Base-by-base conservation (phyloP, 2,888 invertebrate species). In the Tipula helvola region DNA sequence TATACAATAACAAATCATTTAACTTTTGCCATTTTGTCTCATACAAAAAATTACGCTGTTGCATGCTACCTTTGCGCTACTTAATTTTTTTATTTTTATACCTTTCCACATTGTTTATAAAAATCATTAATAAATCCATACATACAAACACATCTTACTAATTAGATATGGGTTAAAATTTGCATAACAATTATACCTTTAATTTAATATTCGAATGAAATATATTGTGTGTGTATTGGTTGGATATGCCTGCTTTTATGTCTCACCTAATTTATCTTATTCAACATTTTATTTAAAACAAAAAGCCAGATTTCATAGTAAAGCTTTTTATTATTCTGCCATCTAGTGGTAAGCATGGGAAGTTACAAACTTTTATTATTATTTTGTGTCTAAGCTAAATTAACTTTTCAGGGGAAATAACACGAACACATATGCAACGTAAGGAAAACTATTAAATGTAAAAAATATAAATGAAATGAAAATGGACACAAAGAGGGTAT, bases 381-480 rank as follows among this genome's bases (percentile, higher is more conserved):
- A n/a, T 71, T 28, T 18, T 71, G 71, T 71, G 71, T 71, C 71
- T 18, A 3, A 28, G 28, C 8, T 71, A 71, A 71, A 28, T 2
- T 3, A 7, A 28, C 28, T 71, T 71, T 28, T 3, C 10, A 28
- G 71, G 71, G 71, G 71, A 71, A 71, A 28, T 4, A 28, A 28
- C n/a, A 52, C 71, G 18, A 71, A 71, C 3, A 71, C 52, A 57
- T 44, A 44, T 57, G 52, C 10, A 71, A 71, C 28, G 28, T 10
- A 13, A 1, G 18, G 28, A 71, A 28, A 71, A 71, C 28, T 10
- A 28, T 28, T 28, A 71, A 71, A 28, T 52, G 4, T 39, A 84
- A 84, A n/a, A 83, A 84, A 16, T 84, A 4, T 7, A 41, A 84
- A 84, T 84, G 84, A 84, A 84, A 84, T 84, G 84, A 84, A 84